Evolutionary conservation across 2,888 invertebrate genomes (phyloP), one percentile per base, ranked within the genome.

Genomic region (Rhagophthalmus giganteus): DNA sequence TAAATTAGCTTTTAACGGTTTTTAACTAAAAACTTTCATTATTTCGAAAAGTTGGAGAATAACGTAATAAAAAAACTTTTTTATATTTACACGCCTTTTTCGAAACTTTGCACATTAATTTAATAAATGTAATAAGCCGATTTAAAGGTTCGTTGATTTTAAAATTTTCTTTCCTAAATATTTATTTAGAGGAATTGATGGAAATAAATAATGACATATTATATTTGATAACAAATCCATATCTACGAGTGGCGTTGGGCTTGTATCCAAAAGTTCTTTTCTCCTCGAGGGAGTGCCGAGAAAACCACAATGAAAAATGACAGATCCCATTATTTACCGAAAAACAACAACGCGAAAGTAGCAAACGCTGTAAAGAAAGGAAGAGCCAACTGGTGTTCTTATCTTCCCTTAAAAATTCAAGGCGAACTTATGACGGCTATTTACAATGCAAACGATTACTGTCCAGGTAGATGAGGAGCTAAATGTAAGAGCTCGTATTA

Each of bases 281-380:
- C 47, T 61, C 59, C 69, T 66, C 70, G 57, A 47, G 65, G 66
- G 69, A 67, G 66, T 62, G 61, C 61, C 60, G 65, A 60, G 57
- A 42, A 44, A 48, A 62, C 64, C 64, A 71, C 74, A 75, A 75
- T 74, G 72, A 71, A 72, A 75, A 75, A 75, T 75, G 75, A 75
- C 75, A 75, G 74, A 73, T 73, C 73, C 74, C 74, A 74, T 75
- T 75, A 75, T 75, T 75, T 74, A 74, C 74, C 62, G 71, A 70
- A 73, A 74, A 74, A 74, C 73, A 74, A 74, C 73, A 70, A 68
- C 66, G 67, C 65, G 63, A 69, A 69, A 73, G 74, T 73, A 72
- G 68, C 66, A 70, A 74, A 73, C 70, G 67, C 69, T 72, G 74
- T 73, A 73, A 70, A 68, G 66, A 65, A 68, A 65, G 66, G 62